Base-by-base conservation (phyloP, 2,888 invertebrate genomes). In the Drosophila merina region DNA sequence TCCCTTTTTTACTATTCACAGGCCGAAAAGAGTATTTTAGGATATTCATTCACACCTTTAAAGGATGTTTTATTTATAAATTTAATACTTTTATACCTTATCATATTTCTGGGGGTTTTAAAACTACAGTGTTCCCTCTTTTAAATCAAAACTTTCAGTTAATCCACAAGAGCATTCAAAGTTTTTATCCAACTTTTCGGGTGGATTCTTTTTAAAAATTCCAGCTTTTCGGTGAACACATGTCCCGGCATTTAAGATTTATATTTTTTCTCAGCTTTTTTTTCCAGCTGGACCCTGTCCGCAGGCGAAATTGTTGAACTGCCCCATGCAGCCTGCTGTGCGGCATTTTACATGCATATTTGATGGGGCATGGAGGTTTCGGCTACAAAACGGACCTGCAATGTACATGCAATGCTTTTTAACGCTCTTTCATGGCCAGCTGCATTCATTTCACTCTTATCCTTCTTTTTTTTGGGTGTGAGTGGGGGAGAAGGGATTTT, bases 241-340 rank as follows among this genome's bases (percentile, higher is more conserved):
- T 86, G 82, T 86, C 76, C 66, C 72, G 76, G 56, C 76, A 82
- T 82, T 86, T 78, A 82, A 86, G 86, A 86, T 83, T 86, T 83
- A 86, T 86, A 64, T 71, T 38, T 52, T 52, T 49, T 42, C 45
- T 20, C 14, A 47, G 31, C 26, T 25, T 42, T 54, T 60, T 14
- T 66, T 57, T 60, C 50, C 28, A 6, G 14, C 50, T 20, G 71
- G 48, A 67, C 70, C 49, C 51, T 62, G 54, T 55, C 44, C 62
- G 52, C 36, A 47, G 48, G 55, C 57, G 20, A 57, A 63, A 51
- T 33, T 60, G 76, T 57, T 70, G 52, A 72, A 67, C 66, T 63
- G 55, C 26, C 6, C 14, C 42, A 14, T 54, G 12, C 25, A 20
- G 38, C 57, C 66, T 50, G 55, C 66, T 48, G 57, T 62, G 63